These are phyloP conservation scores for Hirudinaria manillensis DNA, from an alignment of 2,888 invertebrate genomes.

Conservation along the genomic window DNA sequence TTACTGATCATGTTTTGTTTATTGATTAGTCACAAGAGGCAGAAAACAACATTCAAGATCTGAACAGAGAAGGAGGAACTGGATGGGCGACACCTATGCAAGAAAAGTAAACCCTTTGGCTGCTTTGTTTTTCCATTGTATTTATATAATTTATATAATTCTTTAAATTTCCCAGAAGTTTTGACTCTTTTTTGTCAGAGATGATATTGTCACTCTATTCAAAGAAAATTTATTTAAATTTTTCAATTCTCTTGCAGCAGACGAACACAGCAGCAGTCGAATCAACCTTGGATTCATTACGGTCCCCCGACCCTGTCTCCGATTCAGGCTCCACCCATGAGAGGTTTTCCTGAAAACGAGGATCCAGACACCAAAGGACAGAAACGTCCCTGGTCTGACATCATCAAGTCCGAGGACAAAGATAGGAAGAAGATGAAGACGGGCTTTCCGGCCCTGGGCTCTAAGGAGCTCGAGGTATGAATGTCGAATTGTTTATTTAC, in stretches of 20 bases:
- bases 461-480: constrained; percentile 3
- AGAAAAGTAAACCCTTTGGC: too few species aligned
- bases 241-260: not conserved
- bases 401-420: not conserved
- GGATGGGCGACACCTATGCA: too few species aligned
- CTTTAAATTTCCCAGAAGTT: too few species aligned
- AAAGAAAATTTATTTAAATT: too few species aligned
- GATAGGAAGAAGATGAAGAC: constrained; percentile 7
- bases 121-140: too few species aligned
- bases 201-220: too few species aligned
- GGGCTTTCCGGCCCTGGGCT: not conserved
- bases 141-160: too few species aligned
- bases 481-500: too few species aligned
- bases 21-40: too few species aligned
- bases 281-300: not conserved
- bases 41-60: too few species aligned
- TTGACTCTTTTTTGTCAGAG: too few species aligned
- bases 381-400: constrained; percentile 11
- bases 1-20: not conserved
- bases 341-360: constrained; percentile 10
- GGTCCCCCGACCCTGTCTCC: constrained; percentile 18
- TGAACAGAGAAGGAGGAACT: too few species aligned
- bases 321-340: not conserved
- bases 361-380: not conserved
- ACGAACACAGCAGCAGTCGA: not conserved